Evolutionary conservation across 2,113 vertebrate species (phyloP).

Genomic region (Oreochromis spilurus): DNA sequence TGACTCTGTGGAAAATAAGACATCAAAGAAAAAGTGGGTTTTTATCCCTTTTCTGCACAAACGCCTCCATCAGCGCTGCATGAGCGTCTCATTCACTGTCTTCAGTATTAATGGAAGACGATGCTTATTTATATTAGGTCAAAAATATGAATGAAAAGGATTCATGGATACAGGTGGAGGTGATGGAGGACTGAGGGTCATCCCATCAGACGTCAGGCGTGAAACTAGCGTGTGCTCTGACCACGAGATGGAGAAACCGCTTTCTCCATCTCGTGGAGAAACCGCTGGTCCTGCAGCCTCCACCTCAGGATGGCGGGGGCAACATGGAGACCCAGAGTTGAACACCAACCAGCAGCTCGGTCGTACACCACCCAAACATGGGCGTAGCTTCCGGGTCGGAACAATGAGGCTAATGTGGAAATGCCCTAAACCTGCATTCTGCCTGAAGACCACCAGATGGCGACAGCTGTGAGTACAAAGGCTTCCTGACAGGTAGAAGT

Average conservation of each 20-base stretch:
- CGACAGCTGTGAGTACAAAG: neutral
- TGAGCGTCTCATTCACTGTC: neutral
- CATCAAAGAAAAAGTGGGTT: neutral
- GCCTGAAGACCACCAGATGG: rapidly evolving
- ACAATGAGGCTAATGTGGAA: neutral
- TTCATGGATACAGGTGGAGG: neutral
- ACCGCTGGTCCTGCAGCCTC: neutral
- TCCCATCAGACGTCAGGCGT: neutral
- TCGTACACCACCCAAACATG: neutral
- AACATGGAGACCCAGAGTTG: neutral
- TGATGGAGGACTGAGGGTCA: neutral
- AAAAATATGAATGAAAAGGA: neutral
- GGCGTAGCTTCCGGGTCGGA: neutral
- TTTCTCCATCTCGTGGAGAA: neutral
- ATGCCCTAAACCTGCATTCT: neutral
- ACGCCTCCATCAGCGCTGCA: neutral
- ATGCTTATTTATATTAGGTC: neutral
- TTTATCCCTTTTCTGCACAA: neutral
- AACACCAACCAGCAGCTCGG: neutral
- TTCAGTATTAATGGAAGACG: neutral
- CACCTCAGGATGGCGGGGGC: neutral
- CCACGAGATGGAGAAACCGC: too few species aligned
- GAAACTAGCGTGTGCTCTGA: neutral
- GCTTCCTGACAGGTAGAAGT: neutral
- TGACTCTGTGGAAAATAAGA: neutral